phyloP scores from a whole-genome alignment of 2,888 invertebrate genomes.

The Cephus pygmeus region DNA sequence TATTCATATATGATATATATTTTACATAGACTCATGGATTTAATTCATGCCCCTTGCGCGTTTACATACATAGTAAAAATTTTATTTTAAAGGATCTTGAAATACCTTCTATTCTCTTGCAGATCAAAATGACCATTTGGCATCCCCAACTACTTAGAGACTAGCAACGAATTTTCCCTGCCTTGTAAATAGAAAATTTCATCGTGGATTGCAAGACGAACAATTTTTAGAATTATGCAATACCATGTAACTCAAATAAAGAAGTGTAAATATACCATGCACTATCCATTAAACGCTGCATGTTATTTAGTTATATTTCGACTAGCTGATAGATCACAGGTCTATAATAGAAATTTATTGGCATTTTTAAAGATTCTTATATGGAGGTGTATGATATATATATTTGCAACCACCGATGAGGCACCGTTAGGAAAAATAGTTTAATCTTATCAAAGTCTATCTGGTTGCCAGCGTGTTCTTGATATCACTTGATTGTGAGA shows the following conservation, averaged over 20 bases:
- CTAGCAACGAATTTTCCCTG: conserved; percentile 42
- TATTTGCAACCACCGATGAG: neutral
- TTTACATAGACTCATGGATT: neutral
- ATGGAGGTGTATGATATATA: neutral
- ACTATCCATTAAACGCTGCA: neutral
- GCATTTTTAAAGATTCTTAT: neutral
- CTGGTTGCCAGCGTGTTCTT: conserved; percentile 29
- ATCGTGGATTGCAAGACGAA: conserved; percentile 23
- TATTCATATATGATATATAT: neutral
- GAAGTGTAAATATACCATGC: conserved; percentile 20
- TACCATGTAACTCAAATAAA: conserved; percentile 30
- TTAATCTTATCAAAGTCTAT: conserved; percentile 57
- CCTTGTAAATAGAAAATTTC: conserved; percentile 51
- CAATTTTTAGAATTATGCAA: conserved; percentile 25
- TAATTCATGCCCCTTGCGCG: neutral
- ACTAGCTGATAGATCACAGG: no score
- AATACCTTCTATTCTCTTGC: conserved; percentile 43
- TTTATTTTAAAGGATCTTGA: neutral
- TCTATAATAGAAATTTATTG: neutral
- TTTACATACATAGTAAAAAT: neutral
- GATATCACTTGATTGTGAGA: conserved; percentile 1
- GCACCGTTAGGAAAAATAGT: neutral
- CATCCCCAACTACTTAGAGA: conserved; percentile 37
- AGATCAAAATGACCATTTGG: conserved; percentile 53
- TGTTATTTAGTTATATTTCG: neutral